These are phyloP conservation scores for Arenicola marina DNA, from an alignment of 2,888 invertebrate genomes.

Conservation along the genomic window DNA sequence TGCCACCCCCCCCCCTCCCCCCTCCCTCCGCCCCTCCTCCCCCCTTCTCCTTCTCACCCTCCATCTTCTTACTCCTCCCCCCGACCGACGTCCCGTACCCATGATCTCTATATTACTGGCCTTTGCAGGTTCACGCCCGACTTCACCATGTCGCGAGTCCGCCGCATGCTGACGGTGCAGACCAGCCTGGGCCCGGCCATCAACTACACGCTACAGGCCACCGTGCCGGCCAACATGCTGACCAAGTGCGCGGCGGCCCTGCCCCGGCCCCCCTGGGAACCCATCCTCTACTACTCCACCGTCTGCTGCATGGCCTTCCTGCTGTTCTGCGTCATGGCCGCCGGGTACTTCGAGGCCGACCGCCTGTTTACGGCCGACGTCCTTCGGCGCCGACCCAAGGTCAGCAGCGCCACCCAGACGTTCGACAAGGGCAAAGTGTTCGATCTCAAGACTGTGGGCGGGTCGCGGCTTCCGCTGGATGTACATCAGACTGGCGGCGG, in stretches of 20 bases:
- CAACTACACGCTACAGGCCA: slow-evolving; percentile 74
- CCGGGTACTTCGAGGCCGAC: slow-evolving; percentile 75
- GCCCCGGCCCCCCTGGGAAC: slow-evolving; percentile 79
- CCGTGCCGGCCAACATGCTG: slow-evolving; percentile 70
- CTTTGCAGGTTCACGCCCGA: slow-evolving; percentile 76
- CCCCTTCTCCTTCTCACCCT: no score
- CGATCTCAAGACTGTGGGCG: slow-evolving; percentile 57
- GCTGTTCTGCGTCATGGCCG: slow-evolving; percentile 70
- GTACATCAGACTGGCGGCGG: no score
- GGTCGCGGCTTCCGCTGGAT: slow-evolving; percentile 18
- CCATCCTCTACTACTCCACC: slow-evolving; percentile 68
- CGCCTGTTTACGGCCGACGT: slow-evolving; percentile 67
- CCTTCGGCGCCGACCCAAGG: slow-evolving; percentile 44
- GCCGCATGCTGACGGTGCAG: slow-evolving; percentile 62
- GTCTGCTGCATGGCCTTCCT: slow-evolving; percentile 64
- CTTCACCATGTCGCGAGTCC: slow-evolving; percentile 78
- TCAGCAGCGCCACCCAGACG: slow-evolving; percentile 68
- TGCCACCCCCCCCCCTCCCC: no score
- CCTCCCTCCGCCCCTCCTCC: no score
- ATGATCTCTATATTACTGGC: no score
- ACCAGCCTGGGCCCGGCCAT: slow-evolving; percentile 62
- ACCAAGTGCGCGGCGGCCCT: slow-evolving; percentile 72
- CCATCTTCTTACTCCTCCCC: no score
- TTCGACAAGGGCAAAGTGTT: slow-evolving; percentile 65
- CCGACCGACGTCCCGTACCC: no score